Evolutionary conservation across 2,113 vertebrate species (phyloP), one percentile per base, ranked within the genome.

Genomic region (Melanotaenia duboulayi): DNA sequence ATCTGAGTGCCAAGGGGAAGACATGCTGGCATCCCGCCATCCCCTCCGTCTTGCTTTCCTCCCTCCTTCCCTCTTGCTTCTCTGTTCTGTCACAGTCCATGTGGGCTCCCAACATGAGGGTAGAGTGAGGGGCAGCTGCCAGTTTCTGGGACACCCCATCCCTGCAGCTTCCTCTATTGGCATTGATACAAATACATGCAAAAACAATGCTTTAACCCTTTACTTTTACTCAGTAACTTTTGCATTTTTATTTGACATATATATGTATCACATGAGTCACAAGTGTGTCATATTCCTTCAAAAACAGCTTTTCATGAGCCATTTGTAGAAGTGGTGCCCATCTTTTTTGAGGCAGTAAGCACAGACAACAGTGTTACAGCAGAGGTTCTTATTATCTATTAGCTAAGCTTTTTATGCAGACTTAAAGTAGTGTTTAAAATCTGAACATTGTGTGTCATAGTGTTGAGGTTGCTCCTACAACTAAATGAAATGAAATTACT

Each of bases 111-210:
- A 57, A 19, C 37, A 14, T 39, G 68, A 48, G 49, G 67, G 72
- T 25, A 44, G 65, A 78, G 66, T 35, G 58, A 68, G 61, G 58
- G 76, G 72, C 55, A 57, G 19, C 48, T 74, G 81, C 46, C 83
- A 81, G 65, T 88, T 83, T 85, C 78, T 87, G 68, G 79, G 79
- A 75, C 79, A 76, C 67, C 71, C 77, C 57, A 44, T 7, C 25
- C 50, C 59, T 39, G 24, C 63, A 78, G 66, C 22, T 48, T 65
- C 57, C 59, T 73, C 58, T 51, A 5, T 56, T 82, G 80, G 73
- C 80, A 68, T 20, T 11, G 19, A 59, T 23, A 12, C 46, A 59
- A 12, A 83, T 16, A 7, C 25, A 78, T 62, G 74, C 48, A 60
- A 55, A 70, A 62, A 69, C 54, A 66, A 49, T 63, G 52, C 35